Evolutionary conservation across 2,797 vertebrate species (phyloP), one percentile per base, ranked within the genome.

Genomic region (Pseudocheirus occidentalis): DNA sequence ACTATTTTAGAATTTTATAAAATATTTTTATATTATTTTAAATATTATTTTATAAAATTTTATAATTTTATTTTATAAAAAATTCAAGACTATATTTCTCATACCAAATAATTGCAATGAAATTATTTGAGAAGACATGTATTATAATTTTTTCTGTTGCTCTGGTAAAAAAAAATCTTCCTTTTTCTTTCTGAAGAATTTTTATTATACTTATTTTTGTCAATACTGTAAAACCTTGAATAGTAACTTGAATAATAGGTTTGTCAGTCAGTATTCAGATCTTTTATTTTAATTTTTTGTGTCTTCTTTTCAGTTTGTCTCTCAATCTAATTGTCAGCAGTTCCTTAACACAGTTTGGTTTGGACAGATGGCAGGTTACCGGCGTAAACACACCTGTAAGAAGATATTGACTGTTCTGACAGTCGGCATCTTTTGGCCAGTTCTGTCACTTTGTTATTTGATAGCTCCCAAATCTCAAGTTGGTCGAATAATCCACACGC

Each of bases 331-430:
- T 98, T 99, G 99, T 98, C 99, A 99, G 97, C 99, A 99, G 99
- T 99, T 99, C 98, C 99, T 99, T 94, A 99, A 99, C 98, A 99
- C 99, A 0, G 99, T 99, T 93, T 99, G 99, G 99, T 99, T 99
- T 11, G 99, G 99, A 58, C 99, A 99, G 98, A 99, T 99, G 98
- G 99, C 99, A 31, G 99, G 99, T 97, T 99, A 99, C 96, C 99
- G 99, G 9, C 99, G 99, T 95, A 99, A 99, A 94, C 99, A 99
- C 98, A 99, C 99, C 0, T 99, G 99, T 97, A 99, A 99, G 95
- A 99, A 99, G 99, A 99, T 99, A 97, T 98, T 99, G 97, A 99
- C 99, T 0, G 99, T 99, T 97, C 98, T 99, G 98, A 99, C 98
- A 54, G 99, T 99, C 97, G 99, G 99, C 0, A 96, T 99, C 97